Evolutionary conservation across 2,888 invertebrate genomes (phyloP), one percentile per base, ranked within the genome.

Genomic region (Tetranychus truncatus): DNA sequence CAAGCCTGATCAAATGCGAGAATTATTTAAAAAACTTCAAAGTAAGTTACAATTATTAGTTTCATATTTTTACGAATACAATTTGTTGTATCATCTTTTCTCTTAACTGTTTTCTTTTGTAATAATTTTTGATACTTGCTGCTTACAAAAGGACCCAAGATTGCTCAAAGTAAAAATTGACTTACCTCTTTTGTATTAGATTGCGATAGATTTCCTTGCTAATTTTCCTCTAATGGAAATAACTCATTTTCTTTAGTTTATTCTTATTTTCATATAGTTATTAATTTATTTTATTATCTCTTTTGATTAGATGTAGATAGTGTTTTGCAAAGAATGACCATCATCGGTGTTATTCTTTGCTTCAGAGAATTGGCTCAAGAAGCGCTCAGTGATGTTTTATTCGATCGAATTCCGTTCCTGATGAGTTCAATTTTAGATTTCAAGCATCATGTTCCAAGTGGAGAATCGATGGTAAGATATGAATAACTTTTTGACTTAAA

Each of bases 1-100:
- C 82, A 96, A 99, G 81, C 96, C 97, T 0, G 96, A 97, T 80
- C 89, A 92, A 66, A 97, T 99, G 96, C 92, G 92, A 82, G 96
- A 97, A 80, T 91, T 97, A 79, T 92, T 92, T 80, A 91, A 92
- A 81, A 88, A 88, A 80, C 83, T 97, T 75, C 90, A 91, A 80
- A 90, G 83, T 84, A 80, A 81, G 82, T 80, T 73, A 18, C 34
- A 44, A 65, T 82, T 45, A n/a, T 1, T 55, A 15, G 55, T 55
- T 55, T 11, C n/a, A 15, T 24, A 69, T 7, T 69, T 9, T 24
- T 69, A 82, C 79, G 81, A 80, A 80, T 18, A 55, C 9, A 55
- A 55, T 55, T 15, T 55, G 0, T 55, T 55, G 15, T 55, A 55
- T 71, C 3, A 66, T 67, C 15, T 73, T 74, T 74, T 73, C 15